These are phyloP conservation scores for Sorex maritimensis DNA, from an alignment of 2,797 vertebrate species.

Conservation along the genomic window DNA sequence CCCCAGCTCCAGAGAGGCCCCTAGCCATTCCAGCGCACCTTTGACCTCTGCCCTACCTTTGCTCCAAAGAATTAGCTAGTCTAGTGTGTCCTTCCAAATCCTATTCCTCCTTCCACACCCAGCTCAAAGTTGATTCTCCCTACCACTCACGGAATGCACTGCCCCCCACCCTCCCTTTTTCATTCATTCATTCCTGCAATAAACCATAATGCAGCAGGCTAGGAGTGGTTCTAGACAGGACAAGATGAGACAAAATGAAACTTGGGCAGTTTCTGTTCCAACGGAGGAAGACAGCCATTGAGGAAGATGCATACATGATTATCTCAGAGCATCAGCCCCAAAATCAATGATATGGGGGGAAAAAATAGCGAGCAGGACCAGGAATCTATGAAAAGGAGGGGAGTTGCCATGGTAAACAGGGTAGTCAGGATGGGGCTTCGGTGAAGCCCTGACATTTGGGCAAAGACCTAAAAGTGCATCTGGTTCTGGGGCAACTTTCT, in stretches of 20 bases:
- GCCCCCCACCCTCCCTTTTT: background rate
- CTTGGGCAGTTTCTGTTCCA: background rate
- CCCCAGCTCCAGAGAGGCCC: background rate
- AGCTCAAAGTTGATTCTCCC: slow-evolving; percentile 12
- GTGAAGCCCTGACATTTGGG: background rate
- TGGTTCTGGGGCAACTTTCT: background rate
- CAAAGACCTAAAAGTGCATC: background rate
- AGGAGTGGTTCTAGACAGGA: background rate
- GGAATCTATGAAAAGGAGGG: background rate
- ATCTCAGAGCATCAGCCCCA: background rate
- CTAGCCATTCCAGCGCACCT: background rate
- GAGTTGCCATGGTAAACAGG: background rate
- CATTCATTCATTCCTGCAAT: background rate
- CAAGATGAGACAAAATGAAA: background rate
- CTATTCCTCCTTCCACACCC: background rate
- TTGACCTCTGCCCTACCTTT: background rate
- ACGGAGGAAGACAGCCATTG: background rate
- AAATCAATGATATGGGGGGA: background rate
- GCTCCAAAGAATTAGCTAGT: background rate
- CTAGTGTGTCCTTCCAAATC: background rate
- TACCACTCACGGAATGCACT: background rate
- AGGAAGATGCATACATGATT: background rate
- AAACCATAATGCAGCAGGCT: background rate
- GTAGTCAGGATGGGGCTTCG: background rate
- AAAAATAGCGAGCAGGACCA: background rate